Conservation (phyloP, 92 coral and sea anemone species). For the Siderastrea radians region DNA sequence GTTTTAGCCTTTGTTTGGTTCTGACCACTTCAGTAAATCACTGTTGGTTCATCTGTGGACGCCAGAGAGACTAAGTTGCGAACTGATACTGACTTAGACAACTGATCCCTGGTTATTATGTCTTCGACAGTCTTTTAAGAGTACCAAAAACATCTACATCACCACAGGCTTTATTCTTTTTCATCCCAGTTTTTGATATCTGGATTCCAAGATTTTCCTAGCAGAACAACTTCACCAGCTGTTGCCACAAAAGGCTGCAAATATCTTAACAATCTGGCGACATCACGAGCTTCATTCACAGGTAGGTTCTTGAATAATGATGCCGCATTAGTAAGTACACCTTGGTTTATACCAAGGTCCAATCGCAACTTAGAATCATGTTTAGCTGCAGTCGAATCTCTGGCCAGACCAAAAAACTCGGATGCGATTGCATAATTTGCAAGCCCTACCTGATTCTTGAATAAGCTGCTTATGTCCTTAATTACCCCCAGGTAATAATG, state of each 20-base stretch:
- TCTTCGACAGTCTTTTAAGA: not conserved
- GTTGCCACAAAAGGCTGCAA: slow-evolving; percentile 15
- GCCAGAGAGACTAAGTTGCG: slow-evolving; percentile 31
- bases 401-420: slow-evolving; percentile 30
- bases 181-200: slow-evolving; percentile 19
- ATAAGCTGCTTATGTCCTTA: slow-evolving; percentile 12
- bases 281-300: slow-evolving; percentile 39
- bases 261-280: slow-evolving; percentile 23
- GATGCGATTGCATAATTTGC: slow-evolving; percentile 21
- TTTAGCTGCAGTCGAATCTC: slow-evolving; percentile 23
- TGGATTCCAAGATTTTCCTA: slow-evolving; percentile 24
- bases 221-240: slow-evolving; percentile 25
- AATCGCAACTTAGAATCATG: not conserved
- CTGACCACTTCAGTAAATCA: slow-evolving; percentile 49
- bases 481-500: too few relatives aligned
- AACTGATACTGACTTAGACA: slow-evolving; percentile 44
- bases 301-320: slow-evolving; percentile 1
- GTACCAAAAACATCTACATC: too few relatives aligned
- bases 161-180: not conserved
- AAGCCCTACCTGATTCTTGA: slow-evolving; percentile 10
- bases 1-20: slow-evolving; percentile 37
- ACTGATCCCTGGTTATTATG: slow-evolving; percentile 4
- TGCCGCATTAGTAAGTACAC: slow-evolving; percentile 3
- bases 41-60: not conserved
- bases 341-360: slow-evolving; percentile 14